Conservation (phyloP, 2,797 vertebrate genomes). For the Acomys russatus region DNA sequence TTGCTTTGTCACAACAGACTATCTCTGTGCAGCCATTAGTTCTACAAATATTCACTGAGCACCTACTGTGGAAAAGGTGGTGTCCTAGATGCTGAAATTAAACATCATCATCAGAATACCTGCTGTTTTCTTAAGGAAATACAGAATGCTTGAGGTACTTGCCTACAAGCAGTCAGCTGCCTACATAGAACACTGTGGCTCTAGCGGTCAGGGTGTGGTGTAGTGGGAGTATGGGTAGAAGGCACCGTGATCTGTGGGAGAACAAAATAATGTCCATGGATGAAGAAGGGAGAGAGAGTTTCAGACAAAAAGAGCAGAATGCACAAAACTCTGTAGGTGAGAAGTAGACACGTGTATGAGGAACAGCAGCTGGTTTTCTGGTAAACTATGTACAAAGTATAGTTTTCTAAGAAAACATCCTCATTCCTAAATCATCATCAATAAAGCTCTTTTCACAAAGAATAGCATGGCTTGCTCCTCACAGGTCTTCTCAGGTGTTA, state of each 20-base stretch:
- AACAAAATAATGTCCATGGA: not conserved
- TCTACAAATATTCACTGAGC: not conserved
- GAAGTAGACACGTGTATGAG: not conserved
- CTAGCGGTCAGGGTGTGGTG: not conserved
- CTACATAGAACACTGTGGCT: not conserved
- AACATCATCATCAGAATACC: too few relatives aligned
- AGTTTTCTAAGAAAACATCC: constrained; percentile 8
- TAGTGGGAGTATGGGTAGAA: not conserved
- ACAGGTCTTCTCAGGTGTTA: not conserved
- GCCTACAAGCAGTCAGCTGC: not conserved
- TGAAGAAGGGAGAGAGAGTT: not conserved
- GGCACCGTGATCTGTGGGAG: not conserved
- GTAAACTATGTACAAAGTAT: not conserved
- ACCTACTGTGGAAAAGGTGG: too few relatives aligned
- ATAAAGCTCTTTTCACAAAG: not conserved
- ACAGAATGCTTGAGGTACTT: not conserved
- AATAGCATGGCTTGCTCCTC: not conserved
- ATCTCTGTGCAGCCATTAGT: not conserved
- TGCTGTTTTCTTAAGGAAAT: too few relatives aligned
- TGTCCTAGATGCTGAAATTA: too few relatives aligned
- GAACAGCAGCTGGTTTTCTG: not conserved
- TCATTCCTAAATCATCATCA: constrained; percentile 39
- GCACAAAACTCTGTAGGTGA: not conserved
- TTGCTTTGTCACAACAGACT: not conserved
- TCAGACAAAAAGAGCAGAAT: not conserved